A percentile compares a stretch with the other conserved stretches of the same genome.
Conservation (phyloP, 2,888 invertebrate genomes). For the Stenurella melanura region DNA sequence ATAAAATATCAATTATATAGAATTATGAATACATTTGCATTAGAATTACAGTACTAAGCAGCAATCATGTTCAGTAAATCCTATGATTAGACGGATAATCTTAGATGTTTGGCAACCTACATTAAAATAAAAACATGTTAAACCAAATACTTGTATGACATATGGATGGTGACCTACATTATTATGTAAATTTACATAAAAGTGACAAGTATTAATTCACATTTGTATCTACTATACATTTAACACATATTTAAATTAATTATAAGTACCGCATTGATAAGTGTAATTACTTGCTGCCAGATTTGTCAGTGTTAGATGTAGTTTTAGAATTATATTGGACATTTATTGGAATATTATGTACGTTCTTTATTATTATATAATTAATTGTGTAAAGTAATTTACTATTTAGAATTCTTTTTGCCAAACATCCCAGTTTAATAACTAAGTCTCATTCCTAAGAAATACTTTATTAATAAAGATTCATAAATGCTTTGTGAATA, state of each 20-base stretch:
- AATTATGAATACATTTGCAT: not conserved
- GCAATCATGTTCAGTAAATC: not conserved
- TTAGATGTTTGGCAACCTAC: constrained; percentile 26
- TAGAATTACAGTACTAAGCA: constrained; percentile 2
- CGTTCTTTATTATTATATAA: not conserved
- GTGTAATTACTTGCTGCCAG: not conserved
- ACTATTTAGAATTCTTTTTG: not conserved
- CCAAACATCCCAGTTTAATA: too few relatives aligned
- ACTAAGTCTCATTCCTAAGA: too few relatives aligned
- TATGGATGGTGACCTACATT: constrained; percentile 29
- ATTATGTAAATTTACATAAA: constrained; percentile 6
- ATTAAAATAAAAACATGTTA: constrained; percentile 16
- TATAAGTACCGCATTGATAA: not conserved
- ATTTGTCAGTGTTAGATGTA: not conserved
- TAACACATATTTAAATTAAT: not conserved
- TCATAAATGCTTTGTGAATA: too few relatives aligned
- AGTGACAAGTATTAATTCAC: constrained; percentile 20
- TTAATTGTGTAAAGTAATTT: not conserved
- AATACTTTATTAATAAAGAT: too few relatives aligned
- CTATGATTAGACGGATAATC: constrained; percentile 4
- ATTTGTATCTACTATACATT: constrained; percentile 11
- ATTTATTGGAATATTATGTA: not conserved
- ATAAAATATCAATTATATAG: too few relatives aligned
- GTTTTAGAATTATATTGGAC: not conserved
- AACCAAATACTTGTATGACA: constrained; percentile 17